Evolutionary conservation across 2,797 vertebrate species (phyloP).

Genomic region (Spinibarbus caldwelli): DNA sequence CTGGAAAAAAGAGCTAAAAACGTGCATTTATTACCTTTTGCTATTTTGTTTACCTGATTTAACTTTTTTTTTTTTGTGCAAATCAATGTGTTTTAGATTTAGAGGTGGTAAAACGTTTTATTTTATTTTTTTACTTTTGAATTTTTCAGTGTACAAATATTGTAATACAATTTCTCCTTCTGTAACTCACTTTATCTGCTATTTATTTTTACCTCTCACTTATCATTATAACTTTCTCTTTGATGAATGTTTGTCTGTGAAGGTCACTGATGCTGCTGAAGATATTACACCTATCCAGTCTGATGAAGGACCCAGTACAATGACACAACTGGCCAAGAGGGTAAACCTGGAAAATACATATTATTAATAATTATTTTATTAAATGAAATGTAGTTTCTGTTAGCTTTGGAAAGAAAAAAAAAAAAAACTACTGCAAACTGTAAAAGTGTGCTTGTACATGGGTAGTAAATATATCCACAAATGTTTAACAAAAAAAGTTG

Average conservation of each 20-base stretch:
- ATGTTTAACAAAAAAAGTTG: background rate
- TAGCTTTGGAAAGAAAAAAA: background rate
- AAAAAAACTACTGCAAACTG: background rate
- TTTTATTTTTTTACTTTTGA: too few species aligned
- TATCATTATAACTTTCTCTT: background rate
- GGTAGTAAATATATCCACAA: too few species aligned
- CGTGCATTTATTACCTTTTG: background rate
- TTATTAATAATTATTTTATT: background rate
- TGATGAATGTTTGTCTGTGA: conserved; percentile 46
- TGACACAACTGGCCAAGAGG: conserved; percentile 87
- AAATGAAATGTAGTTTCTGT: background rate
- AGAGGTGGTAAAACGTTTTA: too few species aligned
- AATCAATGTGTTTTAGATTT: background rate
- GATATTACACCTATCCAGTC: conserved; percentile 73
- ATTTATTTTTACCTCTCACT: background rate
- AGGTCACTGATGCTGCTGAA: conserved; percentile 73
- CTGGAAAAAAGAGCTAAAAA: background rate
- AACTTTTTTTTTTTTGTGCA: too few species aligned
- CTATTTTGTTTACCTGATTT: background rate
- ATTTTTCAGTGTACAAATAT: background rate
- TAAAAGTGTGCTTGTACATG: too few species aligned
- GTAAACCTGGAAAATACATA: conserved; percentile 69
- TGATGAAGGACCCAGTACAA: conserved; percentile 80
- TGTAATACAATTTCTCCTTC: background rate
- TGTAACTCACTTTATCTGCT: background rate